A percentile compares a stretch with the other conserved stretches of the same genome.
Evolutionary conservation across 2,888 invertebrate species (phyloP).

Genomic region (Melipona bicolor): DNA sequence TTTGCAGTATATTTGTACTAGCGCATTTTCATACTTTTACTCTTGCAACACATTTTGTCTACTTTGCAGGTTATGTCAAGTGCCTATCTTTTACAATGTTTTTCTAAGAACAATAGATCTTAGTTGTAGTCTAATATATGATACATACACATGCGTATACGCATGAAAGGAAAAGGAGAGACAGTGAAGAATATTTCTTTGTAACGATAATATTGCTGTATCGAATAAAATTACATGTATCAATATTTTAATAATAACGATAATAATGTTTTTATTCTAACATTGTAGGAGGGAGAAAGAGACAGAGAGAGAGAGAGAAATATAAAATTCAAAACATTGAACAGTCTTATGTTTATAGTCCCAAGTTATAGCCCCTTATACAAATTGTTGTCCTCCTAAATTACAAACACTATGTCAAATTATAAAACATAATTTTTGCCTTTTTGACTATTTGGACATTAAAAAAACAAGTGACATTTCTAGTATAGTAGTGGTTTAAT

Average conservation of each 20-base stretch:
- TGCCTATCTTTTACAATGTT: background rate
- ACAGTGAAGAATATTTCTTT: background rate
- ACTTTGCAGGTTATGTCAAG: constrained; percentile 44
- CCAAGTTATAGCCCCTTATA: too few relatives aligned
- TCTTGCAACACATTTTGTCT: constrained; percentile 65
- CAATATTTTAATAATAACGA: background rate
- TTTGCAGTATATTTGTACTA: constrained; percentile 40
- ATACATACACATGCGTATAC: background rate
- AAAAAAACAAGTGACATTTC: too few relatives aligned
- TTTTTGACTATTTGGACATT: too few relatives aligned
- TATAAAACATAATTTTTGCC: background rate
- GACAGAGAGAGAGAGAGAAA: too few relatives aligned
- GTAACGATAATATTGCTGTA: background rate
- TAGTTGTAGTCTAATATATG: background rate
- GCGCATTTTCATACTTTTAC: constrained; percentile 38
- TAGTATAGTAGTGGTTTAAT: too few relatives aligned
- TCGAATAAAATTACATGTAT: background rate
- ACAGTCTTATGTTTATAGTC: background rate
- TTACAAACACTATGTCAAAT: background rate
- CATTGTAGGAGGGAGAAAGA: too few relatives aligned
- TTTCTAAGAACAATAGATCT: constrained; percentile 21
- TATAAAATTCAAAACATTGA: background rate
- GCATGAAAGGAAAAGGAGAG: too few relatives aligned
- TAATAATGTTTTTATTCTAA: too few relatives aligned
- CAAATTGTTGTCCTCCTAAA: background rate